Conservation (phyloP, 2,113 vertebrate species). For the Numida meleagris region DNA sequence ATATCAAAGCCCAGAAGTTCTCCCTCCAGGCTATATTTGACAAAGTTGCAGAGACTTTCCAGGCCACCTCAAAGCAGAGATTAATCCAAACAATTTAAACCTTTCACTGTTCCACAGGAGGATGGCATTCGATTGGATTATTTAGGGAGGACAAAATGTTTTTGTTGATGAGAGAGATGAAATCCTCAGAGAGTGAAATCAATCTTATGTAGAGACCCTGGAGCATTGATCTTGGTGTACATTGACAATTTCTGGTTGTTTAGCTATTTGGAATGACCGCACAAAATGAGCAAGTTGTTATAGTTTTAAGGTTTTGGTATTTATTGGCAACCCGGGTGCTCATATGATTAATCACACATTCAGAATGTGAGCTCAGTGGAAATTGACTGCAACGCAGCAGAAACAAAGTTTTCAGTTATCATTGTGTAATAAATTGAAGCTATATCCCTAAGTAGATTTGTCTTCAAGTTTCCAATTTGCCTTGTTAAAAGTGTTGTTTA, state of each 20-base stretch:
- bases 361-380: constrained; percentile 80
- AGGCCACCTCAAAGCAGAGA: constrained; percentile 33
- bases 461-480: constrained; percentile 80
- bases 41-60: constrained; percentile 32
- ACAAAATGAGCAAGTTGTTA: constrained; percentile 85
- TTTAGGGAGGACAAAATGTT: constrained; percentile 87
- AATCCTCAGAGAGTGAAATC: constrained; percentile 89
- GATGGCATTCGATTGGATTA: constrained; percentile 83
- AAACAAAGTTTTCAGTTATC: constrained; percentile 80
- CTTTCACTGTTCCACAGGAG: constrained; percentile 54
- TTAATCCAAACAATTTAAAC: constrained; percentile 52
- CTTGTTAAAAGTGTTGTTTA: constrained; percentile 81
- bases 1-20: not conserved
- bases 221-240: constrained; percentile 82
- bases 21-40: constrained; percentile 20
- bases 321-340: constrained; percentile 84
- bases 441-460: constrained; percentile 79
- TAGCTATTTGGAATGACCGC: constrained; percentile 82
- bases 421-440: constrained; percentile 80
- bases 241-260: constrained; percentile 87
- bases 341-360: constrained; percentile 91
- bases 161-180: constrained; percentile 87
- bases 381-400: constrained; percentile 82
- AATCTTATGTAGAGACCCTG: constrained; percentile 82
- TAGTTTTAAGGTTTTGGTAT: constrained; percentile 81